Evolutionary conservation across 1,140 invertebrate species (phyloP).

Genomic region (Globodera rostochiensis): DNA sequence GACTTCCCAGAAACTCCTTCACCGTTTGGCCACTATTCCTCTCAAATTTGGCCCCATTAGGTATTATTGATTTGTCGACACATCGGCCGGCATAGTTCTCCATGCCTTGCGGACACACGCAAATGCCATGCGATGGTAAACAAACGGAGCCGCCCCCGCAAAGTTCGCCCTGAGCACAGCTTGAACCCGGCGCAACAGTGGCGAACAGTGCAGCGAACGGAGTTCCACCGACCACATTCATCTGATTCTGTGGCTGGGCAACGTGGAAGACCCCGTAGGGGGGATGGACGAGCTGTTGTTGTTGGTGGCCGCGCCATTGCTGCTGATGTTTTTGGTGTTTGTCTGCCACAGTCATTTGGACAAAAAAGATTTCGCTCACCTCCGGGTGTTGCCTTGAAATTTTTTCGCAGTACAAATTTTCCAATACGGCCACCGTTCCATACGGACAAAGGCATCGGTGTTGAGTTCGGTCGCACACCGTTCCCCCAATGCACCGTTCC

Average conservation of each 20-base stretch:
- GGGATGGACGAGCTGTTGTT: background rate
- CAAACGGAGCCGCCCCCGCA: conserved; percentile 58
- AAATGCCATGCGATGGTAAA: conserved; percentile 50
- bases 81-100: conserved; percentile 57
- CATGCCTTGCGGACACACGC: conserved; percentile 57
- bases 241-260: background rate
- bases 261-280: conserved; percentile 6
- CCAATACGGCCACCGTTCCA: conserved; percentile 60
- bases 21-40: background rate
- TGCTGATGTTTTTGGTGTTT: conserved; percentile 5
- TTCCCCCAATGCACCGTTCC: conserved; percentile 64
- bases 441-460: conserved; percentile 59
- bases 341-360: background rate
- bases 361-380: conserved; percentile 16
- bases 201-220: background rate
- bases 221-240: background rate
- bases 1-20: conserved; percentile 7
- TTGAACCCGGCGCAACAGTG: conserved; percentile 19
- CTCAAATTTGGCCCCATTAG: conserved; percentile 2
- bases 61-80: conserved; percentile 27
- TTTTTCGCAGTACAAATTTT: conserved; percentile 55
- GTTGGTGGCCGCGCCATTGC: background rate
- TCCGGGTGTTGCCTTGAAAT: background rate
- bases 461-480: conserved; percentile 57
- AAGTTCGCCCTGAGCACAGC: conserved; percentile 49